Evolutionary conservation across 2,888 invertebrate species (phyloP), one percentile per base, ranked within the genome.

Genomic region (Philhelius pedissequus): DNA sequence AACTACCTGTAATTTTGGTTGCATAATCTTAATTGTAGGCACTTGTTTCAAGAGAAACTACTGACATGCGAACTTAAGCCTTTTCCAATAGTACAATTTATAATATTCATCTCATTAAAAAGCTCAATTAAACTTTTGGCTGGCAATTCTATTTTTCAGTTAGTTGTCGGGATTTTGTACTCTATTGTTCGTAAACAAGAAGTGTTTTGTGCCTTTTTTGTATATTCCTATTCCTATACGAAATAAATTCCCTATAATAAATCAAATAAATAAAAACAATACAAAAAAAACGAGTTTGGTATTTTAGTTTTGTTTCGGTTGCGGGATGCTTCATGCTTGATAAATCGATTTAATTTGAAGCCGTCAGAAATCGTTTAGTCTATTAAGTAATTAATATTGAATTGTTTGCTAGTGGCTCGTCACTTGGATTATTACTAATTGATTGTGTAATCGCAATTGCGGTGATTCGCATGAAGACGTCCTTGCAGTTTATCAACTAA

Each of bases 131-230:
- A 32, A 30, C 22, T 48, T n/a, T 7, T 32, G 20, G 20, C 32
- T 64, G 64, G 64, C 45, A 64, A 22, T 64, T 64, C 64, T 45
- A n/a, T 48, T 30, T 62, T 32, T 22, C 22, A 32, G 45, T 64
- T n/a, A n/a, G 48, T 11, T 22, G 8, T 48, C 15, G 22, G n/a
- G 20, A 20, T 48, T n/a, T n/a, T n/a, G n/a, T n/a, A n/a, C n/a
- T 64, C 32, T 32, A 18, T 32, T 35, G 64, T 22, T 27, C 22
- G 32, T 64, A 48, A 64, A 45, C 32, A 64, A 64, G 45, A 64
- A 64, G 45, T 30, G 64, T 20, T 22, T n/a, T n/a, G n/a, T 48
- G 2, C 3, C 13, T 8, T 43, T 20, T 5, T 3, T 13, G 32
- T 48, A 27, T 3, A 25, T 5, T 25, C 25, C n/a, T n/a, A n/a